Evolutionary conservation across 2,888 invertebrate genomes (phyloP), one percentile per base, ranked within the genome.

Genomic region (Cryptocheilus praepositus): DNA sequence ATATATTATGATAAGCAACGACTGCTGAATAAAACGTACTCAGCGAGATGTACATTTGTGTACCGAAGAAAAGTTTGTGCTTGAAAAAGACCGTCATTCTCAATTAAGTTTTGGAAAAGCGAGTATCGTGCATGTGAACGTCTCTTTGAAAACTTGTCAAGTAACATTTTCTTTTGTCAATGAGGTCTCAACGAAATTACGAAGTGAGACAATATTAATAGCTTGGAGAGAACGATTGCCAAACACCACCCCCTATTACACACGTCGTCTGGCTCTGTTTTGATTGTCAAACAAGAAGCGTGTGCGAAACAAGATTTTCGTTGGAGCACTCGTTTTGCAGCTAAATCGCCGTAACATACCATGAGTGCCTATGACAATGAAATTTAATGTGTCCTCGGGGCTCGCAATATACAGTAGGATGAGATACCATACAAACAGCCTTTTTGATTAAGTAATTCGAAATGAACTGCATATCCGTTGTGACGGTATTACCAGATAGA

Each of bases 1-100:
- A 79, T 81, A 77, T 83, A 81, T 81, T 18, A 16, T 79, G 80
- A 79, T 80, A 81, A 81, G 79, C 77, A 69, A 81, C 80, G 79
- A 81, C 82, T 83, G 83, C 82, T 79, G 77, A 83, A 84, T 82
- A 82, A 84, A 85, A 36, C 3, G 36, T 36, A 36, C 36, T 36
- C 36, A 36, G 36, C 36, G 36, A 36, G 36, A 36, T 36, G 13
- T 36, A 36, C 36, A 36, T 36, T 36, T 81, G 81, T 83, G 82
- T 80, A 82, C 80, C 81, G 81, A 77, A 83, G 83, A 81, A 77
- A 11, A 58, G 7, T 28, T 11, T 49, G 16, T 43, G 19, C 22
- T 36, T 44, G 13, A 36, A 28, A 28, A 53, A 18, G 3, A 36
- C 36, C 7, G 36, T 36, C 36, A 36, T 7, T 36, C 36, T 36